Percentiles rank a stretch among this genome's conserved stretches.
Conservation (phyloP, 2,888 invertebrate genomes). For the Epinotia demarniana region DNA sequence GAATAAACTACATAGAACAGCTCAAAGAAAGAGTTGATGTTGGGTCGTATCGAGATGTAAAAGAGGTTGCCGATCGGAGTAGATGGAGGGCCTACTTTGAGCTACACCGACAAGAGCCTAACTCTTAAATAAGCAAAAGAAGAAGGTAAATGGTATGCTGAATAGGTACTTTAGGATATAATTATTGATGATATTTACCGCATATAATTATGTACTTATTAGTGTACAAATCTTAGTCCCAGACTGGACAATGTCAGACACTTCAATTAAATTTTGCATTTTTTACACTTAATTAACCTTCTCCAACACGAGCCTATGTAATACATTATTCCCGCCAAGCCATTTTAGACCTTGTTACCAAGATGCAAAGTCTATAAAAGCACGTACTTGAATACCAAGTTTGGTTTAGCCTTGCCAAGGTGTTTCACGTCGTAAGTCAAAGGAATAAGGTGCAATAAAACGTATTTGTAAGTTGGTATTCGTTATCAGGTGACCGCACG, state of each 20-base stretch:
- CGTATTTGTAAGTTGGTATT: background rate
- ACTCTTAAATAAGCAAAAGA: too few relatives aligned
- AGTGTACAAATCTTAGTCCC: conserved; percentile 14
- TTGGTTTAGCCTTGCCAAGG: background rate
- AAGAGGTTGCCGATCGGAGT: too few relatives aligned
- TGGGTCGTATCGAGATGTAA: too few relatives aligned
- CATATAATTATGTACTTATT: background rate
- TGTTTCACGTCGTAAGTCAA: background rate
- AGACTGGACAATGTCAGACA: conserved; percentile 15
- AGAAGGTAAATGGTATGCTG: background rate
- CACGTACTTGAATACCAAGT: background rate
- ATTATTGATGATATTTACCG: background rate
- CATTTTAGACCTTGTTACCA: conserved; percentile 6
- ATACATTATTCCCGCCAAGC: background rate
- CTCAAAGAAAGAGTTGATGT: too few relatives aligned
- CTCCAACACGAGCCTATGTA: background rate
- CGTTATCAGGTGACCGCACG: conserved; percentile 50
- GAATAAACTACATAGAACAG: too few relatives aligned
- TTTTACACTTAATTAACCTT: conserved; percentile 34
- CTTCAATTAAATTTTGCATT: conserved; percentile 38
- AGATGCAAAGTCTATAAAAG: background rate
- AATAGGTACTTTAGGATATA: background rate
- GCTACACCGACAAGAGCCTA: too few relatives aligned
- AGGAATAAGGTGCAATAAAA: conserved; percentile 4
- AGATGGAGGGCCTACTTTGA: too few relatives aligned